These are phyloP conservation scores for Sardina pilchardus DNA, from an alignment of 2,113 vertebrate genomes.

Conservation along the genomic window DNA sequence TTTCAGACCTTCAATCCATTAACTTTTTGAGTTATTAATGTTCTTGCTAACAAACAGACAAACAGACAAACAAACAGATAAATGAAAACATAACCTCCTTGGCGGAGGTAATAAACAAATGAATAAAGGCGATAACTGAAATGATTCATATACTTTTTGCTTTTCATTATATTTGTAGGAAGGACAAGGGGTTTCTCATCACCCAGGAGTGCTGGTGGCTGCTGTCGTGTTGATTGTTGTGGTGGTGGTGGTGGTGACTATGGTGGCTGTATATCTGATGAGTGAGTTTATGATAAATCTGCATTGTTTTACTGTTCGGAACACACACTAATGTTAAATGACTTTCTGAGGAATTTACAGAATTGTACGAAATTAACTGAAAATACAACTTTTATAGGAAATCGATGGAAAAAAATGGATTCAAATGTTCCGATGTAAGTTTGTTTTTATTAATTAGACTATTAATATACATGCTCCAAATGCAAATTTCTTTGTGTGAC, in stretches of 20 bases:
- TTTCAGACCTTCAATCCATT: too few relatives aligned
- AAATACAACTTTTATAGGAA: constrained; percentile 32
- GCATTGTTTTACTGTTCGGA: not conserved
- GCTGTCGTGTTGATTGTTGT: constrained; percentile 5
- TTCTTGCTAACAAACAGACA: too few relatives aligned
- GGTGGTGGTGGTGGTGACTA: constrained; percentile 22
- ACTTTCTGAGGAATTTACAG: not conserved
- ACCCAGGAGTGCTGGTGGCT: not conserved
- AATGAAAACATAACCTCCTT: too few relatives aligned
- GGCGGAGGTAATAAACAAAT: too few relatives aligned
- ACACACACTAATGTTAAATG: not conserved
- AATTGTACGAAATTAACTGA: not conserved
- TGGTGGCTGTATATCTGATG: constrained; percentile 23
- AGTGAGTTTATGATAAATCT: constrained; percentile 28
- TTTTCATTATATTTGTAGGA: not conserved
- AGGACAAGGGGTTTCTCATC: not conserved
- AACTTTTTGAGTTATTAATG: too few relatives aligned
- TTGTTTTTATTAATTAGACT: too few relatives aligned
- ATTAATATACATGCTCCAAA: not conserved
- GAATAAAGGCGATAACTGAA: not conserved
- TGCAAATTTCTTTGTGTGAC: not conserved
- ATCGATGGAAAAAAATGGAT: constrained; percentile 35
- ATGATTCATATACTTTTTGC: not conserved
- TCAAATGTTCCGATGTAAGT: constrained; percentile 40
- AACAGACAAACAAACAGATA: too few relatives aligned